Evolutionary conservation across 2,888 invertebrate genomes (phyloP), one percentile per base, ranked within the genome.

Genomic region (Polymixis flavicincta): DNA sequence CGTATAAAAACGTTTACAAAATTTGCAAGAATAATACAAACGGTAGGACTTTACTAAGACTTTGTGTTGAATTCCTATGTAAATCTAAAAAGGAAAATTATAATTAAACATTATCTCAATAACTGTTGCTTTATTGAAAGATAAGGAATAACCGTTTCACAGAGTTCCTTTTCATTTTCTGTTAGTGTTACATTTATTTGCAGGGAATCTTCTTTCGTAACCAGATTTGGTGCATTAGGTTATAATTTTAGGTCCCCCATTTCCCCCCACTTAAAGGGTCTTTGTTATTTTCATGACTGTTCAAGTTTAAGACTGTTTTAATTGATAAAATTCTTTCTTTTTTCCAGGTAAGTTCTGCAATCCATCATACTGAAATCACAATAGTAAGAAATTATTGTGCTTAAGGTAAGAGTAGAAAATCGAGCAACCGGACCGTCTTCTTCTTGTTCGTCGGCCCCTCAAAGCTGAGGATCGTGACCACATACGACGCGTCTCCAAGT

Each of bases 301-400:
- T 52, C 0, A 60, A 48, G 19, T 32, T 45, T 6, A 74, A 13
- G 13, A 32, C 1, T 66, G 28, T 64, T 75, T 60, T 67, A 37
- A 79, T 54, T 83, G 59, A 83, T 66, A 5, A 25, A 37, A 13
- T 22, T 4, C 1, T 63, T 75, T 71, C 11, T 64, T 71, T 71
- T 75, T 86, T 82, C 17, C 86, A 86, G 86, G 86, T 86, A 86
- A 86, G 86, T 86, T 70, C 52, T 32, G 1, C 54, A 71, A 65
- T 65, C 48, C 52, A 42, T 14, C 63, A n/a, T 19, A 42, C 28
- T 50, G 8, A 59, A 8, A 42, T 42, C 19, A 14, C 11, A 57
- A 19, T 59, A 6, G 19, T 55, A 25, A 50, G 42, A 32, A 60
- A 66, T 63, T 0, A 17, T 71, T 13, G 2, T 9, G 0, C 48